Evolutionary conservation across 2,113 vertebrate species (phyloP).

Genomic region (Ciconia maguari): DNA sequence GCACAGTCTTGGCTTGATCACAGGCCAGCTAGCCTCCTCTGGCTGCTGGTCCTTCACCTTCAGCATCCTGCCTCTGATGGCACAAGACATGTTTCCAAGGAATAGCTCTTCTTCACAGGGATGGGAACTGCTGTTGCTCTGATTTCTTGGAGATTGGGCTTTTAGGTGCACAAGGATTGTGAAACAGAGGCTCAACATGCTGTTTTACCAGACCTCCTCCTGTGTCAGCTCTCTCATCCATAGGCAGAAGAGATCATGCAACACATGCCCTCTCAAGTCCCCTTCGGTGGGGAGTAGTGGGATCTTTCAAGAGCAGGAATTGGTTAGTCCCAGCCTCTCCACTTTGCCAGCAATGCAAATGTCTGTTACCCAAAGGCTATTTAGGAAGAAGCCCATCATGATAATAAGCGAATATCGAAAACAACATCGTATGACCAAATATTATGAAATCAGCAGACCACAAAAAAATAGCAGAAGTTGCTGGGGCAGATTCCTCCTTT

Average conservation of each 20-base stretch:
- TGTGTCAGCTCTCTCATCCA: not conserved
- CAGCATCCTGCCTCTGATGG: not conserved
- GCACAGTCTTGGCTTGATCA: not conserved
- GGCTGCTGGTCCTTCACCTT: not conserved
- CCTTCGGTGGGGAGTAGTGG: not conserved
- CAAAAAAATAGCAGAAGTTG: slow-evolving; percentile 23
- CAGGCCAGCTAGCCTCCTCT: not conserved
- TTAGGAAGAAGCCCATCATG: not conserved
- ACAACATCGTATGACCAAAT: slow-evolving; percentile 45
- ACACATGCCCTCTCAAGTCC: not conserved
- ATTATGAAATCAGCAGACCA: slow-evolving; percentile 44
- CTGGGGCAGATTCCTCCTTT: slow-evolving; percentile 16
- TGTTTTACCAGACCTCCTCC: not conserved
- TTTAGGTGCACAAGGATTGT: not conserved
- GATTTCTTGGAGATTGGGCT: not conserved
- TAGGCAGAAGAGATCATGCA: not conserved
- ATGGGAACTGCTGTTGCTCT: not conserved
- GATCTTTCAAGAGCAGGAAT: not conserved
- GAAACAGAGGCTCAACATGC: not conserved
- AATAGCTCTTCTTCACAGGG: not conserved
- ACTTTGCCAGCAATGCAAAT: not conserved
- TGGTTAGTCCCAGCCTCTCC: not conserved
- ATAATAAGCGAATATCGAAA: not conserved
- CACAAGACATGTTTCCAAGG: not conserved
- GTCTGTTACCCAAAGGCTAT: not conserved